Evolutionary conservation across 1,140 invertebrate genomes (phyloP), one percentile per base, ranked within the genome.

Genomic region (Episyrphus balteatus): DNA sequence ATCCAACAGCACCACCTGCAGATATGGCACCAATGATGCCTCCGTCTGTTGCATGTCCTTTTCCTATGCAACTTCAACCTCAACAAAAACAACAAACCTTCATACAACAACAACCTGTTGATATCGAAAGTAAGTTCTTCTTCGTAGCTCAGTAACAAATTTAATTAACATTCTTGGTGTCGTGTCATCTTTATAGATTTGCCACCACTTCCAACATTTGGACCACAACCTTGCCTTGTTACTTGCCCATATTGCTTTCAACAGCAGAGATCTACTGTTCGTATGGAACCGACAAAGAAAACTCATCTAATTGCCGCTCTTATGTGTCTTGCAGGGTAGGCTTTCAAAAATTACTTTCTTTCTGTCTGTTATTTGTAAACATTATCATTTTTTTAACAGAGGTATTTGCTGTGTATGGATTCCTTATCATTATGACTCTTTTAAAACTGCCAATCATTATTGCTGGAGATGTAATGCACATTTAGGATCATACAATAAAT

Each of bases 371-470:
- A n/a, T n/a, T n/a, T n/a, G n/a, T n/a, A n/a, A n/a, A n/a, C n/a
- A n/a, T n/a, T n/a, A n/a, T n/a, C n/a, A 3, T n/a, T 42, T 40
- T 49, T 36, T 52, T 71, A 73, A 38, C 62, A 54, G 52, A 34
- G 42, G 62, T 19, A 81, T 76, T 70, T 73, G 72, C 6, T 83
- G 77, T 47, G 74, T 73, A 15, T 79, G 75, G 49, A 58, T 81
- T 14, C 81, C 81, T 5, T 83, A 83, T 53, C 82, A 78, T 47
- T 72, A 78, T 43, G 75, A 82, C 47, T 74, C 69, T 15, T 84
- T 80, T 55, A 70, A 77, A 57, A 73, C 69, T 36, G 73, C 74
- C 10, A 77, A 80, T 51, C 82, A 85, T 58, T 79, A 75, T 51
- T 85, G 83, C 55, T 79, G 81, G 13, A 73, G 73, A 47, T 85